Evolutionary conservation across 2,888 invertebrate species (phyloP).

Genomic region (Rugalucina vietnamica): DNA sequence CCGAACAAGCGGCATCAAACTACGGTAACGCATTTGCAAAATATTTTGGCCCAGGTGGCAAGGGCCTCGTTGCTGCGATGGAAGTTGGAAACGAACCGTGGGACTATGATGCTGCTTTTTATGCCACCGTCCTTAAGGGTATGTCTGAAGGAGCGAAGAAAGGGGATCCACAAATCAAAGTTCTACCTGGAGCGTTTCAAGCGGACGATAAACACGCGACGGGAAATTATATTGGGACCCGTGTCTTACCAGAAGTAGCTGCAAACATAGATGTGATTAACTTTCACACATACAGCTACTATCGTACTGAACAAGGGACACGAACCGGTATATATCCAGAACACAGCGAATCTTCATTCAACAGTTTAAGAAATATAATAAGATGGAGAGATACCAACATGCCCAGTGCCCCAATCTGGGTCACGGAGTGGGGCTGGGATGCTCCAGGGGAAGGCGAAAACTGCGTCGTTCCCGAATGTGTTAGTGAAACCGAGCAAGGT

Average conservation of each 20-base stretch:
- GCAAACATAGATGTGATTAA: conserved; percentile 66
- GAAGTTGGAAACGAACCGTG: conserved; percentile 76
- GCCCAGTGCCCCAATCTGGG: conserved; percentile 69
- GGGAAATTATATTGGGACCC: conserved; percentile 70
- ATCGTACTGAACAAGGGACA: conserved; percentile 53
- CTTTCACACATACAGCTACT: conserved; percentile 71
- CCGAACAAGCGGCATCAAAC: conserved; percentile 58
- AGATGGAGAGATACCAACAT: conserved; percentile 71
- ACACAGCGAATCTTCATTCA: conserved; percentile 66
- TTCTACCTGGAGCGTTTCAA: conserved; percentile 73
- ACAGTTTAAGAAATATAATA: conserved; percentile 64
- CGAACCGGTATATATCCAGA: conserved; percentile 69
- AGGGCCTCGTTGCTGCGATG: conserved; percentile 62
- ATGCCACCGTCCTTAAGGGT: conserved; percentile 63
- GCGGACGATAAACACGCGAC: conserved; percentile 65
- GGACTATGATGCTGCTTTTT: conserved; percentile 71
- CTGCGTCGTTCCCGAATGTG: conserved; percentile 69
- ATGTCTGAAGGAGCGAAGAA: conserved; percentile 68
- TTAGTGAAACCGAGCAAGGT: conserved; percentile 66
- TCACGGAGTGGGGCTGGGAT: conserved; percentile 78
- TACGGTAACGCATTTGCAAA: conserved; percentile 68
- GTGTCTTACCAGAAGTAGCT: conserved; percentile 61
- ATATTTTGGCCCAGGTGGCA: conserved; percentile 72
- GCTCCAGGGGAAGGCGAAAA: conserved; percentile 61
- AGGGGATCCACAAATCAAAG: conserved; percentile 58